Percentiles rank a stretch among this genome's conserved stretches.
Evolutionary conservation across 2,113 vertebrate genomes (phyloP).

Genomic region (Benitochromis conjunctus): DNA sequence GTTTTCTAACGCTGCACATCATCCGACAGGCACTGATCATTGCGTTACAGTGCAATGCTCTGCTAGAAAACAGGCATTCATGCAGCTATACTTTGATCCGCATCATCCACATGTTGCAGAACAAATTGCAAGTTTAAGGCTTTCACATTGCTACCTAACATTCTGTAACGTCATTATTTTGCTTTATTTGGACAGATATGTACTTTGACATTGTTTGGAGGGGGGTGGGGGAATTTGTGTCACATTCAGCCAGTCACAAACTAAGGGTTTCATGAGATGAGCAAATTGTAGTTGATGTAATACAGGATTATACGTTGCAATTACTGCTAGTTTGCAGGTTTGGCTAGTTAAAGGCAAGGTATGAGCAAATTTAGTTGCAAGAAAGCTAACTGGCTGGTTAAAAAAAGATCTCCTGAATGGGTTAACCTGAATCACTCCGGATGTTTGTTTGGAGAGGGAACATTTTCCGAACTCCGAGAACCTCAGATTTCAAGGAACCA

Average conservation of each 20-base stretch:
- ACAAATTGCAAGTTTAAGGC: not conserved
- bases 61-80: not conserved
- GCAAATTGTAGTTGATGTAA: not conserved
- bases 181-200: not conserved
- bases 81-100: not conserved
- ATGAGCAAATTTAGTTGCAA: not conserved
- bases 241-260: not conserved
- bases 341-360: not conserved
- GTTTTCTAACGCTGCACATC: not conserved
- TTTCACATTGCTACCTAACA: not conserved
- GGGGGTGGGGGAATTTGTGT: not conserved
- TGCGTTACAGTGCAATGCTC: not conserved
- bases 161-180: not conserved
- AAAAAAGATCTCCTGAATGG: not conserved
- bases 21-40: not conserved
- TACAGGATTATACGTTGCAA: not conserved
- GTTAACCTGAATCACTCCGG: not conserved
- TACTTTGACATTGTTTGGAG: not conserved
- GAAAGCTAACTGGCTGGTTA: not conserved
- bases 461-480: not conserved
- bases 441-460: not conserved
- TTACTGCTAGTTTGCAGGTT: not conserved
- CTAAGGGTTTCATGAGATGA: not conserved
- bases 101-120: not conserved
- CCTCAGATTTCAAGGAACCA: not conserved